A percentile compares a stretch with the other conserved stretches of the same genome.
Conservation (phyloP, 2,888 invertebrate genomes). For the Eupithecia exiguata region DNA sequence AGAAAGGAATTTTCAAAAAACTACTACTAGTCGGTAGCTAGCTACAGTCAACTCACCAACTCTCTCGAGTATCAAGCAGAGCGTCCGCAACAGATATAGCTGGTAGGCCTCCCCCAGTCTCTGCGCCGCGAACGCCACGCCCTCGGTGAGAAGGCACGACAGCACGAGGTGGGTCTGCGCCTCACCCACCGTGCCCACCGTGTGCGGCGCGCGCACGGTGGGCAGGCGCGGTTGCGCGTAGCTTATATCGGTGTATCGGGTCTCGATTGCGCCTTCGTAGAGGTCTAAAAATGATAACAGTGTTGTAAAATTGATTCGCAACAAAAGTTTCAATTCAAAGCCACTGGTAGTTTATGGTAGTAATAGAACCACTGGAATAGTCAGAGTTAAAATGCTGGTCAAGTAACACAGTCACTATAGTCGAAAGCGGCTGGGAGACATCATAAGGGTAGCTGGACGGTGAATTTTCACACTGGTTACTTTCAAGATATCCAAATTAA, state of each 20-base stretch:
- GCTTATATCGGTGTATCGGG: conserved; percentile 72
- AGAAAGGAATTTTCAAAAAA: too few relatives aligned
- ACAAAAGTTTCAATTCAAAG: too few relatives aligned
- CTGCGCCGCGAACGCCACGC: conserved; percentile 86
- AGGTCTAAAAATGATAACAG: conserved; percentile 54
- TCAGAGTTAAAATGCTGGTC: too few relatives aligned
- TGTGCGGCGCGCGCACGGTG: conserved; percentile 38
- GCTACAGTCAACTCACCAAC: conserved; percentile 79
- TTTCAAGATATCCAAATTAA: too few relatives aligned
- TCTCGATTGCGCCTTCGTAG: conserved; percentile 73
- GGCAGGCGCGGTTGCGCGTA: conserved; percentile 51
- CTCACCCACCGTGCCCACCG: conserved; percentile 60
- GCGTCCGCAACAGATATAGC: conserved; percentile 85
- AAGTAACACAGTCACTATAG: too few relatives aligned
- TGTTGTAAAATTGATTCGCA: not conserved
- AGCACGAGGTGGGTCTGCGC: conserved; percentile 87
- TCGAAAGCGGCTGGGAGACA: too few relatives aligned
- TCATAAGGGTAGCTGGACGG: too few relatives aligned
- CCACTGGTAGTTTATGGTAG: too few relatives aligned
- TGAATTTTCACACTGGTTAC: too few relatives aligned
- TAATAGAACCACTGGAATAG: too few relatives aligned
- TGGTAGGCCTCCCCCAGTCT: conserved; percentile 81
- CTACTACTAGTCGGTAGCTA: too few relatives aligned
- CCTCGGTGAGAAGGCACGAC: conserved; percentile 87
- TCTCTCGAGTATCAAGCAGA: conserved; percentile 88